A percentile compares a stretch with the other conserved stretches of the same genome.
These are phyloP conservation scores for Drosophila greeni DNA, from an alignment of 2,888 invertebrate genomes.

Conservation along the genomic window DNA sequence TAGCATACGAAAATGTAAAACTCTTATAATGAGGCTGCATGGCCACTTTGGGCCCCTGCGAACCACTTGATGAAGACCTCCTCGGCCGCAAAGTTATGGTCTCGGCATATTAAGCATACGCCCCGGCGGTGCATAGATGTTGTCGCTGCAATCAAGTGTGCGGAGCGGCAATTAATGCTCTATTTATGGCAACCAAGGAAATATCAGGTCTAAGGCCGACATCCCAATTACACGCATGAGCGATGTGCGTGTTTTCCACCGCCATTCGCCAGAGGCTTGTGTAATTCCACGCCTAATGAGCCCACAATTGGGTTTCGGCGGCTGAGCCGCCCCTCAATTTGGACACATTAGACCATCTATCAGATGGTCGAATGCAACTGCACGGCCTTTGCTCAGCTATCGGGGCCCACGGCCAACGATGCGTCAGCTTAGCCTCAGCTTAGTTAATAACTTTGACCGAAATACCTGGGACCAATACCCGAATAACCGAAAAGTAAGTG, in stretches of 20 bases:
- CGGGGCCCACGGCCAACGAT: conserved; percentile 27
- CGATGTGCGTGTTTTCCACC: conserved; percentile 39
- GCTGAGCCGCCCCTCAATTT: conserved; percentile 12
- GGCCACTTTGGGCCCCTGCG: conserved; percentile 12
- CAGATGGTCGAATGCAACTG: conserved; percentile 19
- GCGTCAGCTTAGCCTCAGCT: conserved; percentile 31
- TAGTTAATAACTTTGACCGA: conserved; percentile 70
- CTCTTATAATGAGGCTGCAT: conserved; percentile 54
- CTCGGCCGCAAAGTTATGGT: conserved; percentile 19
- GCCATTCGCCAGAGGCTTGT: conserved; percentile 14
- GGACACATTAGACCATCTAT: conserved; percentile 11
- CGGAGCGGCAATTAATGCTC: conserved; percentile 56
- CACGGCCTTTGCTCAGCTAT: conserved; percentile 10
- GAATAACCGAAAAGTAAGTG: conserved; percentile 51
- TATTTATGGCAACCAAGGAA: conserved; percentile 46
- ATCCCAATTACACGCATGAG: conserved; percentile 65
- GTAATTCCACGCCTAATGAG: conserved; percentile 59
- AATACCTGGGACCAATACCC: conserved; percentile 44
- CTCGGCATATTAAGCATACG: conserved; percentile 24
- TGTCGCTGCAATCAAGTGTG: conserved; percentile 26
- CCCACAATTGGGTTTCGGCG: conserved; percentile 55
- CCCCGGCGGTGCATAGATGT: conserved; percentile 30
- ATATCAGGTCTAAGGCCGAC: conserved; percentile 51
- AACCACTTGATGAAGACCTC: conserved; percentile 5
- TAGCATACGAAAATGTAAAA: conserved; percentile 57